A percentile compares a stretch with the other conserved stretches of the same genome.
Conservation (phyloP, 2,113 vertebrate species). For the Osmerus eperlanus region DNA sequence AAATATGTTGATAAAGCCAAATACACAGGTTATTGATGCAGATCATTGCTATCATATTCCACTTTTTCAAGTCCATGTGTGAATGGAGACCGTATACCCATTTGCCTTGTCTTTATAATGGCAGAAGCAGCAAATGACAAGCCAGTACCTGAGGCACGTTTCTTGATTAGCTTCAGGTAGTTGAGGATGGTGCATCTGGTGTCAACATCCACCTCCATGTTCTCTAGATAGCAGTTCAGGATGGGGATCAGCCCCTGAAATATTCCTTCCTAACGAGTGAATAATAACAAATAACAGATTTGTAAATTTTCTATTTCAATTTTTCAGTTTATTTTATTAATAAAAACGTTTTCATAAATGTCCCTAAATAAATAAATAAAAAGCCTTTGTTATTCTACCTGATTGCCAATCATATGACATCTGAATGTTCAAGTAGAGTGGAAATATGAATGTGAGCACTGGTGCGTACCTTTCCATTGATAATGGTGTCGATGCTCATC, state of each 20-base stretch:
- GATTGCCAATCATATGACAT: too few relatives aligned
- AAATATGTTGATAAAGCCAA: not conserved
- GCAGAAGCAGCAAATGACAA: slow-evolving; percentile 3
- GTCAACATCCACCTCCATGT: slow-evolving; percentile 98
- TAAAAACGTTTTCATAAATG: too few relatives aligned
- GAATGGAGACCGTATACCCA: too few relatives aligned
- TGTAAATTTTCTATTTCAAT: not conserved
- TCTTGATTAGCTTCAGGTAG: slow-evolving; percentile 97
- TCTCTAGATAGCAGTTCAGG: slow-evolving; percentile 96
- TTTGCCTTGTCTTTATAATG: not conserved
- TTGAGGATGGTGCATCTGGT: slow-evolving; percentile 97
- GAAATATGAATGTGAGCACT: too few relatives aligned
- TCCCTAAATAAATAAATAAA: too few relatives aligned
- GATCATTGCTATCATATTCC: too few relatives aligned
- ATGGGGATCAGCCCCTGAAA: slow-evolving; percentile 96
- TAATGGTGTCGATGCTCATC: slow-evolving; percentile 98
- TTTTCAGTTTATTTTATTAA: not conserved
- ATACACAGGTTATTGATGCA: too few relatives aligned
- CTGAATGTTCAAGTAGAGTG: too few relatives aligned
- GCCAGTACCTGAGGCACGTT: slow-evolving; percentile 88
- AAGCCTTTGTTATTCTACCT: too few relatives aligned
- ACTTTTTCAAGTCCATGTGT: too few relatives aligned
- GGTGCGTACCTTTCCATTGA: slow-evolving; percentile 89
- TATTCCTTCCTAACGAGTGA: slow-evolving; percentile 82
- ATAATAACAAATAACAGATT: not conserved